A percentile compares a stretch with the other conserved stretches of the same genome.
Conservation (phyloP, 2,797 vertebrate species). For the Phylloscopus collybita region DNA sequence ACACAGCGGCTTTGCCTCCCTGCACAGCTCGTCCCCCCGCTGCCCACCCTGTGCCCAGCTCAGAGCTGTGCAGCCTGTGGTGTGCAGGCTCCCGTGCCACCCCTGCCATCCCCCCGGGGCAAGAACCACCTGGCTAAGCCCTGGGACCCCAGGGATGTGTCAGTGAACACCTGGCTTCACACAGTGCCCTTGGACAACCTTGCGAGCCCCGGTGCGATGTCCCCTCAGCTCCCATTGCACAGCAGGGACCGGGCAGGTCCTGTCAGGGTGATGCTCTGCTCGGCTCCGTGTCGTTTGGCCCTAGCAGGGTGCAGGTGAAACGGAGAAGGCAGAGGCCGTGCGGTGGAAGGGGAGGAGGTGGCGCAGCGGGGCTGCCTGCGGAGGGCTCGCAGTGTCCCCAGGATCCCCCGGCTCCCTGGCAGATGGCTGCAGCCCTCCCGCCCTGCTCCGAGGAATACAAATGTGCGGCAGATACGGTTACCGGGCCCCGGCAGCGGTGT, state of each 20-base stretch:
- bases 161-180: background rate
- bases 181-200: background rate
- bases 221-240: fast-evolving
- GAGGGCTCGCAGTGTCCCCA: background rate
- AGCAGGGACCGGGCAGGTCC: background rate
- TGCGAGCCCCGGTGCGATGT: fast-evolving
- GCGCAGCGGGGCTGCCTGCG: fast-evolving
- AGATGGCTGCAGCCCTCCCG: slow-evolving; percentile 52
- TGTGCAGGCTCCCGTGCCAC: background rate
- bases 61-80: background rate
- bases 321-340: background rate
- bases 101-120: background rate
- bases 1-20: background rate
- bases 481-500: background rate
- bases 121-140: background rate
- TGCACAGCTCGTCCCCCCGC: background rate
- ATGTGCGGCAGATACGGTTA: slow-evolving; percentile 32
- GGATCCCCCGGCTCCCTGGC: background rate
- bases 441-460: slow-evolving; percentile 44
- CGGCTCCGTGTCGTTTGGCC: background rate
- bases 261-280: background rate
- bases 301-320: background rate
- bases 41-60: background rate
- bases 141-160: background rate
- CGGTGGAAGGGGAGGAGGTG: background rate